Base-by-base conservation (phyloP, 2,113 vertebrate genomes). In the Pteruthius melanotis region DNA sequence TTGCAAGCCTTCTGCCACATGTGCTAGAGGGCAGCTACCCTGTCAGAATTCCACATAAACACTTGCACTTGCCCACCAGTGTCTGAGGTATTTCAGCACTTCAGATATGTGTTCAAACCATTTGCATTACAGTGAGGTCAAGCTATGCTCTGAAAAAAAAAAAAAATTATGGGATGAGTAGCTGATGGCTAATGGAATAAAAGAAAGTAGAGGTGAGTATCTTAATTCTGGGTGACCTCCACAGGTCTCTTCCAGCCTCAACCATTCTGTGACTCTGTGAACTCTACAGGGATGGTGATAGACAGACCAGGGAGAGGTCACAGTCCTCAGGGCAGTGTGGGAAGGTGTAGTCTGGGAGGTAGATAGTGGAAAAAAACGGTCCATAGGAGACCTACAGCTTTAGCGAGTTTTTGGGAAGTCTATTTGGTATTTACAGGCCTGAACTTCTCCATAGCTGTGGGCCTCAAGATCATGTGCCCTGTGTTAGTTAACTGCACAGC, bases 221-320 rank as follows among this genome's bases (percentile, higher is more conserved):
- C 17, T 63, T 80, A 44, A 42, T 6, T 75, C n/a, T 2, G 2
- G 8, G 16, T n/a, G 28, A 47, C 13, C 5, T 65, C 24, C 42
- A 71, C 24, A 57, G 21, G 5, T 66, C 10, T 75, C 21, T 75
- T 83, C 37, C 75, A 70, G 16, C 3, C 13, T 65, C 47, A 66
- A 1, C 23, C 12, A 8, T 56, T 74, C 54, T 24, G 19, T 37
- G 52, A 23, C 42, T 74, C 44, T 45, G 39, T 59, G 31, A 66
- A 14, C 5, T 33, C 31, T 40, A 20, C 10, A 53, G 11, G 11
- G 23, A 17, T 65, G 21, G 20, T 54, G 15, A 15, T 10, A 33
- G 31, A 20, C 1, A 6, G 33, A 7, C 1, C 0, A 7, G 1
- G 10, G 22, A 40, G 37, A 69, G 13, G 30, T 4, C 9, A 37